Evolutionary conservation across 2,888 invertebrate species (phyloP), one percentile per base, ranked within the genome.

Genomic region (Heteropelma amictum): DNA sequence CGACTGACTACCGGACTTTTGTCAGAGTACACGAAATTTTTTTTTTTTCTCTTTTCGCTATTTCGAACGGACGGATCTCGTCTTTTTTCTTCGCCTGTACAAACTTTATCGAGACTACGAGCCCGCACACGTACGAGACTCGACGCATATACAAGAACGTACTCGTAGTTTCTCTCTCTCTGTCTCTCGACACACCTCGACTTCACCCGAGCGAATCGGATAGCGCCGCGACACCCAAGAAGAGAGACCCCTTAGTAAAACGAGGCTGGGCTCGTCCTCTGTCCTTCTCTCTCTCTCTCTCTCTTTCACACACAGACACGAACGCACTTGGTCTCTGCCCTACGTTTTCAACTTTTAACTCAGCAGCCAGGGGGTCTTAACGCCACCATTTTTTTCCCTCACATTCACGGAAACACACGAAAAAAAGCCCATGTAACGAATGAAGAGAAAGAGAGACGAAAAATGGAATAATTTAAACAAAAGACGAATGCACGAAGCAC

Each of bases 221-320:
- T 65, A 65, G 69, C 68, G 56, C 63, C 49, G 71, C 79, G 47
- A 65, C 73, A 64, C 17, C 53, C 54, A 38, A 65, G 71, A 65
- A 60, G n/a, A n/a, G n/a, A n/a, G 64, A 72, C 74, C 80, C 72
- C 75, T 69, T 72, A 47, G 23, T 45, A 54, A 65, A 65, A 53
- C 65, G 60, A 60, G 53, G 71, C 64, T 58, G 40, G 54, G 42
- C 70, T 60, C 49, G 70, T 40, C 67, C 33, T 49, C n/a, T 61
- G 40, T 14, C 45, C 28, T 86, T 82, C 76, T 78, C 81, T 81
- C 85, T 80, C 81, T 81, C 83, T 84, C 83, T 83, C 82, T 84
- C 79, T 81, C 78, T 76, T 81, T 28, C 38, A 8, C 33, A 12
- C 79, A 84, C 84, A 85, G 81, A 84, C 89, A 87, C 85, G 85